Base-by-base conservation (phyloP, 2,888 invertebrate species). In the Watsonalla cultraria region DNA sequence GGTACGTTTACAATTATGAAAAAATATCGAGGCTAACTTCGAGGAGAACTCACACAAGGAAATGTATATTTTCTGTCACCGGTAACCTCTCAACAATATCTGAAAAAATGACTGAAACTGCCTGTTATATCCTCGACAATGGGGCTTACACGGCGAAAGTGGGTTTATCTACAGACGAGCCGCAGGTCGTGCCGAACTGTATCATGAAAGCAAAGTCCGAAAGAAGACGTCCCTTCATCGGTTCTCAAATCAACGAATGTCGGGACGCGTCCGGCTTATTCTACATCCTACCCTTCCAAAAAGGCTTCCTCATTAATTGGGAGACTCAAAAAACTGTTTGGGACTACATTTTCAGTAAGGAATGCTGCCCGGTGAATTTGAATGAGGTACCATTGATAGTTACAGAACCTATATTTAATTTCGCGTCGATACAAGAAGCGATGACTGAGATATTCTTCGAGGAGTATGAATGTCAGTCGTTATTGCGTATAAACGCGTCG, bases 171-270 rank as follows among this genome's bases (percentile, higher is more conserved):
- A 92, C 91, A 7, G 92, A 92, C 65, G 88, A 94, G 55, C 95
- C 97, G 6, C 94, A 93, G 72, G 77, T 96, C 13, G 92, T 98
- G 51, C 98, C 99, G 0, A 99, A 99, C 85, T 98, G 97, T 74
- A 96, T 99, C 35, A 97, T 98, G 93, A 99, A 99, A 92, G 98
- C 98, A 0, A 99, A 99, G 85, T 97, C 97, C 52, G 99, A 99
- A 83, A 91, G 98, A 53, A 94, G 98, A 8, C 92, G 99, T 47
- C 95, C 97, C 0, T 99, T 99, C 81, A 94, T 99, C 54, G 99
- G 95, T 70, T 85, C 89, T 0, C 99, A 99, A 90, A 95, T 99
- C 13, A 97, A 99, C 58, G 99, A 99, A 66, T 99, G 99, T 76
- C 92, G 98, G 34, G 99, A 99, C 79, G 95, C 97, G 0, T 98